Evolutionary conservation across 2,888 invertebrate species (phyloP).

Genomic region (Xestia rhomboidea): DNA sequence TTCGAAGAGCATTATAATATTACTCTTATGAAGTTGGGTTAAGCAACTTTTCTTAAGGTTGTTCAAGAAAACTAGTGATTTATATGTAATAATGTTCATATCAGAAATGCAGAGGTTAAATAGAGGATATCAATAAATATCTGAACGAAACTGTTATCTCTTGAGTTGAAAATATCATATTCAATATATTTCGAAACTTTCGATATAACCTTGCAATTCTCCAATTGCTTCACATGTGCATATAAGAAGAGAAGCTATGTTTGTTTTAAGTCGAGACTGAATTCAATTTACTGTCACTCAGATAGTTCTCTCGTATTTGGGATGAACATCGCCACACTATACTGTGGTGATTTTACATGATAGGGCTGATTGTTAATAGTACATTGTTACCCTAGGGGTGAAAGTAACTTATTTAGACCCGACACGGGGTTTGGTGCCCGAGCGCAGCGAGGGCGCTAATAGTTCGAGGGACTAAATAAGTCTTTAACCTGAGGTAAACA

Average conservation of each 20-base stretch:
- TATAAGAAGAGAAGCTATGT: not conserved
- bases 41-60: not conserved
- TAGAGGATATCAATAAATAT: conserved; percentile 1
- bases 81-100: not conserved
- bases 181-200: not conserved
- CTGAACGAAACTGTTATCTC: not conserved
- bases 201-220: conserved; percentile 1
- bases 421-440: no score
- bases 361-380: not conserved
- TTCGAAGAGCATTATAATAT: not conserved
- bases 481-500: no score
- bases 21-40: not conserved
- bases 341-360: not conserved
- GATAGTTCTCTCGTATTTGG: not conserved
- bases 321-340: not conserved
- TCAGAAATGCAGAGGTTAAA: not conserved
- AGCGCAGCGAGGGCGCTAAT: no score
- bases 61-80: not conserved
- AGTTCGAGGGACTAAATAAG: no score
- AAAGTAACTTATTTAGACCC: no score
- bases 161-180: conserved; percentile 3
- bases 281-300: not conserved
- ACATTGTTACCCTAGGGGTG: no score
- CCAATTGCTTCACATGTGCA: not conserved
- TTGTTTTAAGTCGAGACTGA: not conserved